A percentile compares a stretch with the other conserved stretches of the same genome.
These are phyloP conservation scores for Rhinolophus sinicus DNA, from an alignment of 2,113 vertebrate species.

Conservation along the genomic window DNA sequence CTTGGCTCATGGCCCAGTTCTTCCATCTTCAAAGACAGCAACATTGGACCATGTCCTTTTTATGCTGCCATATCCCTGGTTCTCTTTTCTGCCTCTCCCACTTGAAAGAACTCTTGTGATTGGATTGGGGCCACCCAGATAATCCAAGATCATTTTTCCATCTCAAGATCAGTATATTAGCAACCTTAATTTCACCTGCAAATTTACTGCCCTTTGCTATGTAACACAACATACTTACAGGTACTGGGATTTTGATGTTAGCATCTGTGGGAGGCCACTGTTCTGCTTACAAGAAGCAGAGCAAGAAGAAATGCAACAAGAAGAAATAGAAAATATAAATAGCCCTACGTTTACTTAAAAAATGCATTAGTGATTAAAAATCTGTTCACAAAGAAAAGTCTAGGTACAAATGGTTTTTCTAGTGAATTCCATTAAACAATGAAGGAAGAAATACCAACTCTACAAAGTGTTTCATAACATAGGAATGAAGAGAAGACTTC, in stretches of 20 bases:
- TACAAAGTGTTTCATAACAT: not conserved
- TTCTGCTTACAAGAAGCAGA: not conserved
- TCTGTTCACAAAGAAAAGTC: not conserved
- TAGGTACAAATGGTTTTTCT: not conserved
- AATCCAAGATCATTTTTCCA: not conserved
- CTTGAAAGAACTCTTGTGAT: not conserved
- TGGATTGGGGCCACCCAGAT: too few relatives aligned
- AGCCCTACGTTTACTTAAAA: not conserved
- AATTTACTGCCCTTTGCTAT: not conserved
- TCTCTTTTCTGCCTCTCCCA: not conserved
- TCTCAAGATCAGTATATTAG: not conserved
- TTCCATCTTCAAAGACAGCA: not conserved
- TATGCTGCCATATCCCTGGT: too few relatives aligned
- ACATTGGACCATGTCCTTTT: too few relatives aligned
- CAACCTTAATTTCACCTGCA: not conserved
- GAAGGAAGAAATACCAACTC: not conserved
- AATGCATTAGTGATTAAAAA: not conserved
- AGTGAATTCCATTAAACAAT: not conserved
- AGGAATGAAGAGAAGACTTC: not conserved
- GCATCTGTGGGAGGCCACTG: not conserved
- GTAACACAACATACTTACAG: not conserved
- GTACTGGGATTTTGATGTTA: not conserved
- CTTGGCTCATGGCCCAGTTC: not conserved
- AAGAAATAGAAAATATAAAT: not conserved
- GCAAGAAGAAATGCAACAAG: not conserved